Evolutionary conservation across 2,797 vertebrate species (phyloP).

Genomic region (Sebastes minor): DNA sequence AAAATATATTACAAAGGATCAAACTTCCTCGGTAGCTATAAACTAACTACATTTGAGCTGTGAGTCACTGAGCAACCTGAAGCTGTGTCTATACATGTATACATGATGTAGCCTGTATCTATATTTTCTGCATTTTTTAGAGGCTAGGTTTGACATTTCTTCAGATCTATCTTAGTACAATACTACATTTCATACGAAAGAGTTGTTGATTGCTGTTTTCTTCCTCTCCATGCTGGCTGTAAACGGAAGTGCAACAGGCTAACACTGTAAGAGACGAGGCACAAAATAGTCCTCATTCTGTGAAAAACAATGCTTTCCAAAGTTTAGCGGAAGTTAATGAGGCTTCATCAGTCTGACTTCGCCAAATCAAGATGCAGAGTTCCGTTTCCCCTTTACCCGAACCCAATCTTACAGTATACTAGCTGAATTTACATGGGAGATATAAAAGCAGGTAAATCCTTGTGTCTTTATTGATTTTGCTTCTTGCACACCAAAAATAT

Average conservation of each 20-base stretch:
- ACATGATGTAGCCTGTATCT: not conserved
- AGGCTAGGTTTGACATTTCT: not conserved
- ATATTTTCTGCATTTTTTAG: not conserved
- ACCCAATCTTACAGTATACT: not conserved
- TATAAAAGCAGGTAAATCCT: not conserved
- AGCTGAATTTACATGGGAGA: not conserved
- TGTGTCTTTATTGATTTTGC: not conserved
- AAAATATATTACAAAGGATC: not conserved
- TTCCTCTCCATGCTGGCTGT: not conserved
- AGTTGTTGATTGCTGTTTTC: not conserved
- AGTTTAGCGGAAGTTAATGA: not conserved
- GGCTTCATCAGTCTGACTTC: not conserved
- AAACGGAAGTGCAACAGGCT: not conserved
- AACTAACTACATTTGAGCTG: not conserved
- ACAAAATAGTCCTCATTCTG: too few relatives aligned
- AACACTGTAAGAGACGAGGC: not conserved
- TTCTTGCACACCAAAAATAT: too few relatives aligned
- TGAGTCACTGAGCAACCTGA: slow-evolving; percentile 1
- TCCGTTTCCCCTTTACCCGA: not conserved
- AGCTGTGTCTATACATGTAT: not conserved
- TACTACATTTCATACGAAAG: not conserved
- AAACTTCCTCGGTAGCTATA: not conserved
- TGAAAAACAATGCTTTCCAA: not conserved
- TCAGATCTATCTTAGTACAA: not conserved
- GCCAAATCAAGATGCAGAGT: not conserved